Percentiles rank a stretch among this genome's conserved stretches.
phyloP scores from a whole-genome alignment of 1,140 invertebrate species.

The Penaeus japonicus region DNA sequence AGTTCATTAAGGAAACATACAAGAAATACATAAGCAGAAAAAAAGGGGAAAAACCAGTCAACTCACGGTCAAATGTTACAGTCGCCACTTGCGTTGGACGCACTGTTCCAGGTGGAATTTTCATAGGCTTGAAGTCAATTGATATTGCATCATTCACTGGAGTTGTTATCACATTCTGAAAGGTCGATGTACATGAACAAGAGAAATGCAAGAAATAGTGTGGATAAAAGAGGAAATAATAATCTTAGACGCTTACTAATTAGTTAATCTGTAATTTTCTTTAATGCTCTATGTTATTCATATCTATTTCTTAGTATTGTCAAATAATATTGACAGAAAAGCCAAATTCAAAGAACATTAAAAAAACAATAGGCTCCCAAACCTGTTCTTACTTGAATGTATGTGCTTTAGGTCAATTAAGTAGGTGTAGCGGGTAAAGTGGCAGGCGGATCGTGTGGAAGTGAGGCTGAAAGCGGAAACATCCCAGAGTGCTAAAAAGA shows the following conservation, averaged over 20 bases:
- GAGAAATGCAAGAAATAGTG: background rate
- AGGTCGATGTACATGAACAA: constrained; percentile 19
- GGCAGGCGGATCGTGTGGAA: constrained; percentile 74
- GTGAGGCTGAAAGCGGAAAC: constrained; percentile 84
- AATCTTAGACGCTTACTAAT: background rate
- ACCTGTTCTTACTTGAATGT: constrained; percentile 70
- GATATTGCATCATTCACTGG: constrained; percentile 71
- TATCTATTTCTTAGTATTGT: no score
- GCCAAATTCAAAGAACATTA: background rate
- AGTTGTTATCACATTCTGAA: constrained; percentile 70
- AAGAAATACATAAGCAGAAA: background rate
- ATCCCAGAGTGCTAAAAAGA: constrained; percentile 79
- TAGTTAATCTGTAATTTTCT: no score
- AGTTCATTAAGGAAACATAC: background rate
- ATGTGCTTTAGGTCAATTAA: constrained; percentile 78
- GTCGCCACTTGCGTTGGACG: constrained; percentile 74
- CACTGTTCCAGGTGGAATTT: constrained; percentile 72
- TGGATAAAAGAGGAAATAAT: background rate
- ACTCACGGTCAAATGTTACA: constrained; percentile 81
- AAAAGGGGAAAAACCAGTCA: background rate
- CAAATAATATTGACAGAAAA: background rate
- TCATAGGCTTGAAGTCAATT: constrained; percentile 71
- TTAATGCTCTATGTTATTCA: no score
- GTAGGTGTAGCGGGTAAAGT: constrained; percentile 73
- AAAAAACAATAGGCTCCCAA: background rate